Conservation (phyloP, 1,140 invertebrate species). For the Spodoptera frugiperda region DNA sequence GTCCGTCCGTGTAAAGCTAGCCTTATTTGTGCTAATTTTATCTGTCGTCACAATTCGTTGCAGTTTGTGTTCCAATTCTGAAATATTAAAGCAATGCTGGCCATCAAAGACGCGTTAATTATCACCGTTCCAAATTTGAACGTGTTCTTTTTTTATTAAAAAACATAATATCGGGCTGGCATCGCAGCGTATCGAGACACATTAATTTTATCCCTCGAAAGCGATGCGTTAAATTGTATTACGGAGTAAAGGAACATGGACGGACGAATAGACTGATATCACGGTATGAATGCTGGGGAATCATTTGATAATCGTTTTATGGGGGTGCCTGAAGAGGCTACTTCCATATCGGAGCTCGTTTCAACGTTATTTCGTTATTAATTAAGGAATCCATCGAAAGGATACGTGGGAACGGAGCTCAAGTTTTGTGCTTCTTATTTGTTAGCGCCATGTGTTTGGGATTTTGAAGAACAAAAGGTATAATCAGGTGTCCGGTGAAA, state of each 20-base stretch:
- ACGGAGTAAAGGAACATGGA: slow-evolving; percentile 57
- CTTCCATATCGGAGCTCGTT: slow-evolving; percentile 74
- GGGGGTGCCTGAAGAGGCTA: slow-evolving; percentile 75
- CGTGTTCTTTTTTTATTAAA: slow-evolving; percentile 48
- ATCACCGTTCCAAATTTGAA: slow-evolving; percentile 57
- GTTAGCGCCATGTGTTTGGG: slow-evolving; percentile 70
- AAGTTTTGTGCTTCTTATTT: slow-evolving; percentile 58
- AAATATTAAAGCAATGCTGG: slow-evolving; percentile 43
- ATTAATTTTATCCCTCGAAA: slow-evolving; percentile 62
- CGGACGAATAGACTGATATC: slow-evolving; percentile 66
- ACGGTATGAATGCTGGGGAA: slow-evolving; percentile 65
- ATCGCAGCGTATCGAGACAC: slow-evolving; percentile 60
- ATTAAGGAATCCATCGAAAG: slow-evolving; percentile 68
- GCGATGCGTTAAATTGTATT: slow-evolving; percentile 81
- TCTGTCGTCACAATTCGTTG: slow-evolving; percentile 42
- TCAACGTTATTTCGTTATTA: slow-evolving; percentile 75
- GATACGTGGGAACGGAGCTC: slow-evolving; percentile 77
- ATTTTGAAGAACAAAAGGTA: slow-evolving; percentile 70
- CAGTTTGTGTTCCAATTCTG: slow-evolving; percentile 34
- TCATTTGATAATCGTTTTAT: slow-evolving; percentile 84
- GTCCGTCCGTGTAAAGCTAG: slow-evolving; percentile 41
- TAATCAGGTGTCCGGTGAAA: slow-evolving; percentile 72
- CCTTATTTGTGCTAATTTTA: slow-evolving; percentile 45
- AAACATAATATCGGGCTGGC: slow-evolving; percentile 58
- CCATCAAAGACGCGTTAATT: slow-evolving; percentile 57